Conservation (phyloP, 2,797 vertebrate genomes). For the Anisognathus igniventris region DNA sequence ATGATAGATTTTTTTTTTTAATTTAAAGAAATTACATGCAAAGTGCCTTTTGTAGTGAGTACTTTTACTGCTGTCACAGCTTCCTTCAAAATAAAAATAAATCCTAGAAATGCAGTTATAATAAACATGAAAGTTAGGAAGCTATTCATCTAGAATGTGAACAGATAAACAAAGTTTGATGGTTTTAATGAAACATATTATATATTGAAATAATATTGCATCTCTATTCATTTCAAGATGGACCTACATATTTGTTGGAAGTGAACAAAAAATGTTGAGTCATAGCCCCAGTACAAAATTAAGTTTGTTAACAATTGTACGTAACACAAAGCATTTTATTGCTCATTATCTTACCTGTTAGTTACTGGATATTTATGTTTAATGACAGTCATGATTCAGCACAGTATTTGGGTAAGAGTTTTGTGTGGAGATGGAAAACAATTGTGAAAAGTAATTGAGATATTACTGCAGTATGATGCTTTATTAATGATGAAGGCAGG, state of each 20-base stretch:
- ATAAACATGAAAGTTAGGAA: background rate
- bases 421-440: background rate
- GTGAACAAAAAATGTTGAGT: background rate
- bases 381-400: background rate
- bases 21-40: background rate
- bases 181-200: background rate
- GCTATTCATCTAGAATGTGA: background rate
- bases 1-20: background rate
- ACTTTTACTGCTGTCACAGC: background rate
- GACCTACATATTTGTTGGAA: background rate
- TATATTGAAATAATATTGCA: background rate
- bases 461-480: background rate
- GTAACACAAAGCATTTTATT: background rate
- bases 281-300: background rate
- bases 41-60: background rate
- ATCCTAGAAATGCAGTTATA: background rate
- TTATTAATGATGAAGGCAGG: background rate
- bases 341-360: background rate
- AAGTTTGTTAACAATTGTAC: background rate
- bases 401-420: background rate
- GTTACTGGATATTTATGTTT: background rate
- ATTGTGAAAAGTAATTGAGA: background rate
- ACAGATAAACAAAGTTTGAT: background rate
- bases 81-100: constrained; percentile 6
- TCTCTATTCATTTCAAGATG: background rate